phyloP scores from a whole-genome alignment of 2,797 vertebrate species.

The Pagetopsis macropterus region DNA sequence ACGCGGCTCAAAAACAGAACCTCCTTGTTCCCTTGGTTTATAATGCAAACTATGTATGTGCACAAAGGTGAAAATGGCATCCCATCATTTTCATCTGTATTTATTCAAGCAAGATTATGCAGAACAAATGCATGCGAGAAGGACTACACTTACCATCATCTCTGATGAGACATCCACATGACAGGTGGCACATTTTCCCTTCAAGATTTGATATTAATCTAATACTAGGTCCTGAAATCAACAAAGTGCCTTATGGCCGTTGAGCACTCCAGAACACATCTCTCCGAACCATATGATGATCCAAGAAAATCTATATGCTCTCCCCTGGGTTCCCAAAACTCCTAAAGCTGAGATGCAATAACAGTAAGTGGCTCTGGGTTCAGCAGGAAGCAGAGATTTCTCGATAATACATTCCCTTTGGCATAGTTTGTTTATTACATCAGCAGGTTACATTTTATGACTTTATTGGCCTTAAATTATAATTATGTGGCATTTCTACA shows the following conservation, averaged over 20 bases:
- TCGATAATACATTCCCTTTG: neutral
- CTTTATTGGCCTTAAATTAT: neutral
- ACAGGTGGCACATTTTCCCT: too few species aligned
- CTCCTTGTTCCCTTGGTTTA: too few species aligned
- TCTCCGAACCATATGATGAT: neutral
- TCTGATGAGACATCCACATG: too few species aligned
- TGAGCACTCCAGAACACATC: neutral
- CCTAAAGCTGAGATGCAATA: neutral
- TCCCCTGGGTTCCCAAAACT: neutral
- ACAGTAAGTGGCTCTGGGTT: neutral
- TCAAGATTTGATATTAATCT: too few species aligned
- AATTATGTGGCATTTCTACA: slow-evolving; percentile 9
- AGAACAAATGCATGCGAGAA: too few species aligned
- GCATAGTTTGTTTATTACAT: neutral
- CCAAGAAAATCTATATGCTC: neutral
- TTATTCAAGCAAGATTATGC: too few species aligned
- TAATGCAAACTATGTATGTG: too few species aligned
- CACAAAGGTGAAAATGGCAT: too few species aligned
- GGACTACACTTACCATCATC: too few species aligned
- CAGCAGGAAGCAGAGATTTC: neutral
- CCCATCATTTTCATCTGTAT: too few species aligned
- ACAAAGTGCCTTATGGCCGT: neutral
- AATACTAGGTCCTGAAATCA: too few species aligned
- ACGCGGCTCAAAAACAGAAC: too few species aligned
- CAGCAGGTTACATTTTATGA: neutral